These are phyloP conservation scores for Atta cephalotes DNA, from an alignment of 1,140 invertebrate species.

Conservation along the genomic window DNA sequence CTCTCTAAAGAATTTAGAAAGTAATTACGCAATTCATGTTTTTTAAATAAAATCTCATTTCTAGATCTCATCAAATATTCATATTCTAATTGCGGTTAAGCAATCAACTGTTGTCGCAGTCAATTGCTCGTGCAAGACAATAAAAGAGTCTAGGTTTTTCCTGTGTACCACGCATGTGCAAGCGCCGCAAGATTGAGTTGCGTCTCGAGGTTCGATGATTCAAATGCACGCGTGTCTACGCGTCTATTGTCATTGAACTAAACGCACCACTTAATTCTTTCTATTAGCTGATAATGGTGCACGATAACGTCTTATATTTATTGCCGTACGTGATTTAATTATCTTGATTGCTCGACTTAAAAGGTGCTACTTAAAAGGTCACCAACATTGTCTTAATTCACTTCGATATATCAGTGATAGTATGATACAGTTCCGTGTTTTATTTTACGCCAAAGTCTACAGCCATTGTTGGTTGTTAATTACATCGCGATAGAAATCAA, in stretches of 20 bases:
- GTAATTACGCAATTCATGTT: background rate
- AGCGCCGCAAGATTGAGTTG: conserved; percentile 69
- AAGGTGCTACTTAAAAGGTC: conserved; percentile 65
- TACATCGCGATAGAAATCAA: background rate
- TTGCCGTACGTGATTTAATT: conserved; percentile 73
- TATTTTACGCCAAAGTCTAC: background rate
- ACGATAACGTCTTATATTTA: conserved; percentile 67
- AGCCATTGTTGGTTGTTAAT: background rate
- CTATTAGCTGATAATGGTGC: conserved; percentile 63
- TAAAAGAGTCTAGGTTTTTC: conserved; percentile 62
- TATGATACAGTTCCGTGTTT: conserved; percentile 1
- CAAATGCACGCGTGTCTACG: conserved; percentile 28
- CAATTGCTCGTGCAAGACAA: background rate
- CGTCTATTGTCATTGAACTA: conserved; percentile 62
- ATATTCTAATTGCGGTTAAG: conserved; percentile 13
- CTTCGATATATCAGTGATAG: background rate
- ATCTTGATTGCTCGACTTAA: conserved; percentile 56
- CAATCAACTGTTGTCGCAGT: conserved; percentile 60
- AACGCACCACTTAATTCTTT: conserved; percentile 66
- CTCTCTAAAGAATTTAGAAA: too few species aligned
- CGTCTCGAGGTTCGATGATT: conserved; percentile 51
- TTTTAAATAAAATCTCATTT: background rate
- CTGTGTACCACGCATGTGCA: conserved; percentile 56
- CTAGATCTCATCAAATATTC: background rate
- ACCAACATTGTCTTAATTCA: conserved; percentile 47